phyloP scores from a whole-genome alignment of 2,113 vertebrate genomes.

The Sclerurus mexicanus region DNA sequence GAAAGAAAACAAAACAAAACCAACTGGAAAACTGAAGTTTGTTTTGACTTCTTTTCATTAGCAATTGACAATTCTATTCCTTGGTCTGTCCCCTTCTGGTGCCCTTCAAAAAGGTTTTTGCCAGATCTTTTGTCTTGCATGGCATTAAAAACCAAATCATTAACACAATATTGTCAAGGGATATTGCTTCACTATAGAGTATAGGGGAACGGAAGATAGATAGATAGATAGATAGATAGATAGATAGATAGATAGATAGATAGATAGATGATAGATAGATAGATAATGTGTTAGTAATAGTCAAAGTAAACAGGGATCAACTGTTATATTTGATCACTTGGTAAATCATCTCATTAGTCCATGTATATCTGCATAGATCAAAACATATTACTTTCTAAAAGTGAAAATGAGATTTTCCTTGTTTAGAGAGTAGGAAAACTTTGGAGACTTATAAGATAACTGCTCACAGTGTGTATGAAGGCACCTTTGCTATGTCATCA shows the following conservation, averaged over 20 bases:
- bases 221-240: neutral
- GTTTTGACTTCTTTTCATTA: neutral
- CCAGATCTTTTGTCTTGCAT: neutral
- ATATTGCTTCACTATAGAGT: neutral
- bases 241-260: neutral
- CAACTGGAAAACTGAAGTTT: neutral
- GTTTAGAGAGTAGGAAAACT: neutral
- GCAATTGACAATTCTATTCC: neutral
- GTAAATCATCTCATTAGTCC: neutral
- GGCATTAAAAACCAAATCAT: neutral
- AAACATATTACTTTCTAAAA: neutral
- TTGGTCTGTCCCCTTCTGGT: neutral
- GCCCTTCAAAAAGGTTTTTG: neutral
- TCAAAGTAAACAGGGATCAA: neutral
- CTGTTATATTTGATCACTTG: neutral
- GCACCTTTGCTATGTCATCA: neutral
- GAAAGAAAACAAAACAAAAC: neutral
- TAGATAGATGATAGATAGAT: too few relatives aligned
- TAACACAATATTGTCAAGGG: neutral
- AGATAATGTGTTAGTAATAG: neutral
- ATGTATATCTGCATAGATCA: neutral
- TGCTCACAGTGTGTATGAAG: neutral
- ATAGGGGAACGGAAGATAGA: neutral
- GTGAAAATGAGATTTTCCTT: neutral
- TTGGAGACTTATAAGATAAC: neutral